Evolutionary conservation across 2,888 invertebrate genomes (phyloP), one percentile per base, ranked within the genome.

Genomic region (Himalopsyche japonica): DNA sequence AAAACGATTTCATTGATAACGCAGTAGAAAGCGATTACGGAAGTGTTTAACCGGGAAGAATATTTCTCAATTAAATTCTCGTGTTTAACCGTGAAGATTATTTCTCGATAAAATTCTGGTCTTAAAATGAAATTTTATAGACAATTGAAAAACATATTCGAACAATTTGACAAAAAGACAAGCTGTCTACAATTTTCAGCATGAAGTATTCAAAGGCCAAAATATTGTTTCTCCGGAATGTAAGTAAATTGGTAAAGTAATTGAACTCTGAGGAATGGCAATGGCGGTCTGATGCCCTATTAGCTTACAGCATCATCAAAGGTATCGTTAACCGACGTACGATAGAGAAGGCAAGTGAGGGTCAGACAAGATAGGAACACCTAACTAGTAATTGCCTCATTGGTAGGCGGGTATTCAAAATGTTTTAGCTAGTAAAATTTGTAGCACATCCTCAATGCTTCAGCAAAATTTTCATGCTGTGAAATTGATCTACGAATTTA

Each of bases 231-330:
- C 15, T 15, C 30, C 76, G 76, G 76, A 70, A 80, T 78, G 78
- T 78, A 24, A 43, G 64, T 49, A 83, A 83, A 83, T 83, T 83
- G 83, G 79, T 70, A n/a, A 79, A 70, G 80, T 83, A 83, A 83
- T 83, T 83, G 83, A 83, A 83, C 79, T 83, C 83, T 32, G 37
- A 79, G 79, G 83, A 79, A 83, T 83, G 37, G 79, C 80, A 80
- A 78, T 77, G 76, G 78, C 82, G 47, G 82, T 48, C 77, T 48
- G 78, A 82, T 82, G 82, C 76, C 82, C 82, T 79, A 82, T 82
- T 82, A 82, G 48, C 80, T 64, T 70, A 70, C 76, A 37, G 82
- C 77, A 76, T 76, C 80, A 84, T 84, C 83, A 84, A 84, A 84
- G 83, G 83, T 84, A 79, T 82, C 76, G 82, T 82, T 82, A 82